Conservation (phyloP, 1,140 invertebrate species). For the Wasmannia auropunctata region DNA sequence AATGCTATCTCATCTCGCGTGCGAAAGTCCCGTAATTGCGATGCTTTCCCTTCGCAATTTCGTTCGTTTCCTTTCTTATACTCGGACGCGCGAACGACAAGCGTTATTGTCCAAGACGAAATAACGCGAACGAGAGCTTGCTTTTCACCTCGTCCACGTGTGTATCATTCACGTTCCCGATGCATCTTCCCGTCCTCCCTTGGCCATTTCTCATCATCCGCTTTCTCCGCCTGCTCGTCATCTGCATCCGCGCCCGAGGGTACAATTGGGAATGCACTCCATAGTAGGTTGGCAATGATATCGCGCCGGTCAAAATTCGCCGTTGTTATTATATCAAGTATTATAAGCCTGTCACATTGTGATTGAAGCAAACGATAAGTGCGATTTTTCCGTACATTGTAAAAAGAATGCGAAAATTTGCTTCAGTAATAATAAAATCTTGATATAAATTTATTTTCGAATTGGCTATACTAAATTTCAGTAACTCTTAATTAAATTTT, state of each 20-base stretch:
- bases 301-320: constrained; percentile 36
- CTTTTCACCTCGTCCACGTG: neutral
- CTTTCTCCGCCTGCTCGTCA: constrained; percentile 52
- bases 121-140: neutral
- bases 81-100: neutral
- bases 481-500: neutral
- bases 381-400: neutral
- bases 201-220: constrained; percentile 40
- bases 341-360: neutral
- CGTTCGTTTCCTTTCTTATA: neutral
- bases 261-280: constrained; percentile 54
- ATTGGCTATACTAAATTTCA: neutral
- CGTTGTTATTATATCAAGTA: constrained; percentile 10
- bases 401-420: neutral
- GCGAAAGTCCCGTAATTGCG: neutral
- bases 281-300: constrained; percentile 59
- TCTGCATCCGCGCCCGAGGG: constrained; percentile 63
- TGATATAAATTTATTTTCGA: neutral
- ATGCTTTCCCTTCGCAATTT: neutral
- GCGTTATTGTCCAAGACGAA: neutral
- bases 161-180: constrained; percentile 1
- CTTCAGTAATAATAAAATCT: neutral
- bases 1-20: neutral
- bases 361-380: neutral
- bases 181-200: neutral